Base-by-base conservation (phyloP, 2,797 vertebrate genomes). In the Emydoidea blandingii region DNA sequence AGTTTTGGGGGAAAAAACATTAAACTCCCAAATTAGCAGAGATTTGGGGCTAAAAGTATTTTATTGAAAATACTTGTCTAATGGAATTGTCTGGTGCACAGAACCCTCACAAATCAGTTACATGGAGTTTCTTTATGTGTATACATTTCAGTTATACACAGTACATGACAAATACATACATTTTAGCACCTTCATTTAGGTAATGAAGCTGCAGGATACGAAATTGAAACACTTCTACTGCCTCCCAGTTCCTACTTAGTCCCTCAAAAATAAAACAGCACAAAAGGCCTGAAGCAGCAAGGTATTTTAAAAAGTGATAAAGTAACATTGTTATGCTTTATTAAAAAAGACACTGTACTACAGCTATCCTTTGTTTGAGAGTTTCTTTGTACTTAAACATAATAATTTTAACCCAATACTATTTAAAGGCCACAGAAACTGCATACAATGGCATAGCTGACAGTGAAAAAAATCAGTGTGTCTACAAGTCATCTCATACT, bases 371-470 rank as follows among this genome's bases (percentile, higher is more conserved):
- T 82, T 89, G 7, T n/a, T 65, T 91, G 47, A 93, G 65, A 53
- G 5, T 34, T 37, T 68, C 34, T 29, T 80, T 81, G 23, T n/a
- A 25, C 18, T 68, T 68, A 21, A 68, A 68, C n/a, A 68, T 68
- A 37, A 37, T 90, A 37, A 37, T 90, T 82, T 81, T 89, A 86
- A 68, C 34, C 72, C 89, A 89, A 84, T 59, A 86, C 34, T 92
- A 68, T 83, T 89, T 80, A 86, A 88, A 85, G 74, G 78, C 68
- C 93, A 92, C 21, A 97, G 98, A 98, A 98, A 98, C 97, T 98
- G 90, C 98, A 98, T 98, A 98, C 97, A 98, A 95, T 98, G 97
- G 97, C 98, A 97, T 97, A 98, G 98, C 97, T 98, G 98, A 98
- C 98, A 98, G 97, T 95, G 97, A 98, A 97, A 98, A 97, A 98